Base-by-base conservation (phyloP, 2,113 vertebrate species). In the Monopterus albus region DNA sequence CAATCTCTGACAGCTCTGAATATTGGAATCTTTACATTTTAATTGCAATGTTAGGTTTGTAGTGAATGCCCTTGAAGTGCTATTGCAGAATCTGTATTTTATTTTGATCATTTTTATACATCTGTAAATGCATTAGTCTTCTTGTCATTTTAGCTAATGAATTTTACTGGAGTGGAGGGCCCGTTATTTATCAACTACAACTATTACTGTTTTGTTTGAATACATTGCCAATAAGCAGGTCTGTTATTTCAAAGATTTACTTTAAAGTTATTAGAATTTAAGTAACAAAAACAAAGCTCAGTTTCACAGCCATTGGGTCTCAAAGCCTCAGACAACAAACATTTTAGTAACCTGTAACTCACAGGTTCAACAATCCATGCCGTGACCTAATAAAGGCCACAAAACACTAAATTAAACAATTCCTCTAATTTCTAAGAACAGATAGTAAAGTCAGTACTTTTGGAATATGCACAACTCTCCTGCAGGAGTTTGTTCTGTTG, bases 301-400 rank as follows among this genome's bases (percentile, higher is more conserved):
- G n/a, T n/a, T n/a, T n/a, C n/a, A n/a, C n/a, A n/a, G n/a, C n/a
- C n/a, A 36, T 15, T 52, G 38, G 52, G 45, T 39, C 55, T 71
- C 68, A 60, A 6, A 35, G 31, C 43, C 62, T 68, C 17, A 72
- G 72, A 59, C 11, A 66, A 47, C 20, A 64, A 39, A n/a, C n/a
- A n/a, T n/a, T n/a, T n/a, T n/a, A n/a, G n/a, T n/a, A n/a, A n/a
- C n/a, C n/a, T n/a, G n/a, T n/a, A n/a, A n/a, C n/a, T n/a, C n/a
- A n/a, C n/a, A n/a, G n/a, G n/a, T n/a, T 29, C 17, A 55, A 36
- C 25, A 69, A 78, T 78, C 73, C 29, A 79, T 72, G 74, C 4
- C 8, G 10, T 74, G 71, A 61, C 67, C 49, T 78, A 74, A 57
- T 60, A 56, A 67, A 33, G 14, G 23, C 10, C 71, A 57, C 52